Percentiles rank a stretch among this genome's conserved stretches.
These are phyloP conservation scores for Crocallis elinguaria DNA, from an alignment of 2,888 invertebrate species.

Conservation along the genomic window DNA sequence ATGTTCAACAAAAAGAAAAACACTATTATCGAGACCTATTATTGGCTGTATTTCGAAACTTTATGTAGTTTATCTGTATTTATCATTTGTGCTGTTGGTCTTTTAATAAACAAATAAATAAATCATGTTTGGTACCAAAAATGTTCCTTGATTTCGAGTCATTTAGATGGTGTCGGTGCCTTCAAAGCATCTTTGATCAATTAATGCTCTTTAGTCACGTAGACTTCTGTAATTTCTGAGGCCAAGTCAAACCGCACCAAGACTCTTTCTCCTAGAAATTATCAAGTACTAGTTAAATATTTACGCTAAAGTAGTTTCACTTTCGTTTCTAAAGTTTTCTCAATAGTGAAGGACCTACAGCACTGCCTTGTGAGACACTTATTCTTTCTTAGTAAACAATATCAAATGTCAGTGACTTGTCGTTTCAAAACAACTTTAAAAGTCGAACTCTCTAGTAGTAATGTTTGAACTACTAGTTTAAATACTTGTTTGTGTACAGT, in stretches of 20 bases:
- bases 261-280: conserved; percentile 14
- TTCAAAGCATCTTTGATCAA: too few relatives aligned
- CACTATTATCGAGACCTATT: too few relatives aligned
- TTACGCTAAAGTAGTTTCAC: conserved; percentile 12
- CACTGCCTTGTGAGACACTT: conserved; percentile 4
- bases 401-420: conserved; percentile 1
- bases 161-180: too few relatives aligned
- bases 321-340: conserved; percentile 7
- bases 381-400: conserved; percentile 4
- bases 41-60: too few relatives aligned
- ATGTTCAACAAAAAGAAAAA: too few relatives aligned
- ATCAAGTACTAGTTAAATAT: conserved; percentile 5
- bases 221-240: too few relatives aligned
- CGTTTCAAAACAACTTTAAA: background rate
- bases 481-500: background rate
- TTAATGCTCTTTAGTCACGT: too few relatives aligned
- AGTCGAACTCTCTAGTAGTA: background rate
- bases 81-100: too few relatives aligned
- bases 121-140: too few relatives aligned
- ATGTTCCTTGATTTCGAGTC: too few relatives aligned
- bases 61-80: too few relatives aligned
- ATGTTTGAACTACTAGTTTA: background rate
- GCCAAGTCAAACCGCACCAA: background rate
- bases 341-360: conserved; percentile 3
- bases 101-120: too few relatives aligned